These are phyloP conservation scores for Smittia aterrima DNA, from an alignment of 2,888 invertebrate species.

Conservation along the genomic window DNA sequence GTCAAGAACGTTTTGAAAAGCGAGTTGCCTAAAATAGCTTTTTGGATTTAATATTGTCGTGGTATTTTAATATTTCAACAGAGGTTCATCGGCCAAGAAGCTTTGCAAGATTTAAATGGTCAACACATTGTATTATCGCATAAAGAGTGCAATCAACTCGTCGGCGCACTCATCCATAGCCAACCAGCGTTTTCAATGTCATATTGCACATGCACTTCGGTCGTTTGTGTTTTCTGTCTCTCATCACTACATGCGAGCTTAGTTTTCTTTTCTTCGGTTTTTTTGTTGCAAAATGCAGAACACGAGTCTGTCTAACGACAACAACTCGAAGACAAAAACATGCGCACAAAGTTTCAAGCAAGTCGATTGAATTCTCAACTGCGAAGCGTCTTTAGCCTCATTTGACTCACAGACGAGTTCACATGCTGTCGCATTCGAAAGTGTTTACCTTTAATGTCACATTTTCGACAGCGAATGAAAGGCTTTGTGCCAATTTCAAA, in stretches of 20 bases:
- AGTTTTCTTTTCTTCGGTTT: not conserved
- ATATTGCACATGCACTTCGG: constrained; percentile 30
- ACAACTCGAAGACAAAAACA: not conserved
- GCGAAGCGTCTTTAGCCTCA: not conserved
- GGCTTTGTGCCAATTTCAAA: constrained; percentile 12
- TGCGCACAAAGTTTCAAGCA: not conserved
- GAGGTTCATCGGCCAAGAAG: constrained; percentile 17
- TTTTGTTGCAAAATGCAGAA: too few relatives aligned
- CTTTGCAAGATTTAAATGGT: not conserved
- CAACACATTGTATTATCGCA: not conserved
- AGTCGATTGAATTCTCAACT: not conserved
- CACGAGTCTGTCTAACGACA: too few relatives aligned
- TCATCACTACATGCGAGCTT: not conserved
- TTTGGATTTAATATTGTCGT: too few relatives aligned
- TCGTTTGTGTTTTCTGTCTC: not conserved
- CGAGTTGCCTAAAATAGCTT: too few relatives aligned
- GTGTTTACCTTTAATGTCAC: constrained; percentile 1
- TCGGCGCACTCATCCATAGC: not conserved
- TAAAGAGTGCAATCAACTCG: constrained; percentile 24
- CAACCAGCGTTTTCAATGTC: constrained; percentile 29
- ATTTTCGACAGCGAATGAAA: constrained; percentile 12
- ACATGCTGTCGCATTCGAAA: not conserved
- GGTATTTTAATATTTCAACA: too few relatives aligned
- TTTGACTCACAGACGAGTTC: not conserved
- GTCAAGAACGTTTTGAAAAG: too few relatives aligned